These are phyloP conservation scores for Drosophila lini DNA, from an alignment of 1,140 invertebrate species.

Conservation along the genomic window DNA sequence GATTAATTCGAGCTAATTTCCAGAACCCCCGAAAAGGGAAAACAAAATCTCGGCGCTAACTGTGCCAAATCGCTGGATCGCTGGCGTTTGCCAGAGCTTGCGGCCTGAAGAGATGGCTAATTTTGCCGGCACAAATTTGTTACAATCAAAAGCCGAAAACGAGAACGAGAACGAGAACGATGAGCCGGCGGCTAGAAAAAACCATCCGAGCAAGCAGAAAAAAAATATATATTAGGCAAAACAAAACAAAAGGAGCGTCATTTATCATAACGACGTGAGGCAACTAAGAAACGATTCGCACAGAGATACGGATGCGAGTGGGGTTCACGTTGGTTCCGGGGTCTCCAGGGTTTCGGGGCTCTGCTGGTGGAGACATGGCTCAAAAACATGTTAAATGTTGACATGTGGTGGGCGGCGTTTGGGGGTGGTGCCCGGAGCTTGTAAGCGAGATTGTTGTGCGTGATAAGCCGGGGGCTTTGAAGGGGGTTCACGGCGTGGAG, in stretches of 20 bases:
- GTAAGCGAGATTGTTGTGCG: constrained; percentile 70
- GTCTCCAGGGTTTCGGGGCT: constrained; percentile 11
- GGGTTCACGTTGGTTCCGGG: constrained; percentile 3
- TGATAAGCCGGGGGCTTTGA: constrained; percentile 50
- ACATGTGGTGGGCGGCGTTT: constrained; percentile 69
- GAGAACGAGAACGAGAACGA: constrained; percentile 65
- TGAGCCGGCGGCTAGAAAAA: constrained; percentile 46
- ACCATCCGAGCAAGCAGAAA: constrained; percentile 33
- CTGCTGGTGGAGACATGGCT: constrained; percentile 48
- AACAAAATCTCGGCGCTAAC: constrained; percentile 54
- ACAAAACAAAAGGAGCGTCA: constrained; percentile 65
- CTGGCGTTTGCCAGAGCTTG: constrained; percentile 26
- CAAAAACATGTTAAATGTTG: constrained; percentile 80
- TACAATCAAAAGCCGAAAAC: constrained; percentile 73
- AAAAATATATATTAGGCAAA: constrained; percentile 69
- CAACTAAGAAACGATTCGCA: constrained; percentile 56
- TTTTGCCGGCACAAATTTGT: constrained; percentile 78
- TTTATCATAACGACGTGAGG: constrained; percentile 81
- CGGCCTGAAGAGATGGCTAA: constrained; percentile 65
- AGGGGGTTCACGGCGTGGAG: constrained; percentile 1
- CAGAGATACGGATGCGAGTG: constrained; percentile 50
- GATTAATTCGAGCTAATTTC: constrained; percentile 75
- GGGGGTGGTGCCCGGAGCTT: constrained; percentile 45
- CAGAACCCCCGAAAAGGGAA: constrained; percentile 21
- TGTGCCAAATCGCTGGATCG: constrained; percentile 71